Percentiles rank a stretch among this genome's conserved stretches.
These are phyloP conservation scores for Mastacembelus armatus DNA, from an alignment of 2,797 vertebrate genomes.

Conservation along the genomic window DNA sequence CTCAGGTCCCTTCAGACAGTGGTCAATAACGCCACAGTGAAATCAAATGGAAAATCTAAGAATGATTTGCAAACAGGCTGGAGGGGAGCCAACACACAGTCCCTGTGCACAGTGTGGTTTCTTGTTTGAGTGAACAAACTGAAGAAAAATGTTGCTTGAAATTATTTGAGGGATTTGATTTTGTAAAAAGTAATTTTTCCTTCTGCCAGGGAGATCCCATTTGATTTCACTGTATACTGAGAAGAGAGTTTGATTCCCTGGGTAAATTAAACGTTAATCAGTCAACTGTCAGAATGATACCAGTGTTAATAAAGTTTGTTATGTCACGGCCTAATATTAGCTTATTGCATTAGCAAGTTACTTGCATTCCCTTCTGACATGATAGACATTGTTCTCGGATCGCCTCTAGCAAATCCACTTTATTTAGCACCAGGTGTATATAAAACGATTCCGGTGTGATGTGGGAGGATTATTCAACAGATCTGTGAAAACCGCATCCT, in stretches of 20 bases:
- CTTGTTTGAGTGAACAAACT: slow-evolving; percentile 9
- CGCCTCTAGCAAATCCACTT: neutral
- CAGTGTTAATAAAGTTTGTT: neutral
- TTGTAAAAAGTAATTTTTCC: neutral
- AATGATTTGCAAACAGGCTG: slow-evolving; percentile 22
- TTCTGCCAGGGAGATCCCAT: neutral
- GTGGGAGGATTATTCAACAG: neutral
- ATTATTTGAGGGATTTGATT: slow-evolving; percentile 1
- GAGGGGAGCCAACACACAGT: neutral
- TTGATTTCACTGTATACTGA: neutral
- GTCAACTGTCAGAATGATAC: neutral
- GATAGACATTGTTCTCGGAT: neutral
- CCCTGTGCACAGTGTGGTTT: neutral
- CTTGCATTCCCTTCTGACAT: neutral
- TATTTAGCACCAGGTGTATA: neutral
- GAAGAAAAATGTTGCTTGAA: slow-evolving; percentile 7
- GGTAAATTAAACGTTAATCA: slow-evolving; percentile 19
- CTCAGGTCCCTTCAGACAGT: neutral
- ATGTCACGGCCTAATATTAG: neutral
- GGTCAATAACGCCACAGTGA: slow-evolving; percentile 18
- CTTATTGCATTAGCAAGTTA: neutral
- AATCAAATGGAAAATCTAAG: slow-evolving; percentile 40
- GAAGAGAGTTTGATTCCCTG: slow-evolving; percentile 8
- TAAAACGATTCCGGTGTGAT: neutral
- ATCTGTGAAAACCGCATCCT: neutral